phyloP scores from a whole-genome alignment of 2,113 vertebrate species.

The Pachyramphus minor region DNA sequence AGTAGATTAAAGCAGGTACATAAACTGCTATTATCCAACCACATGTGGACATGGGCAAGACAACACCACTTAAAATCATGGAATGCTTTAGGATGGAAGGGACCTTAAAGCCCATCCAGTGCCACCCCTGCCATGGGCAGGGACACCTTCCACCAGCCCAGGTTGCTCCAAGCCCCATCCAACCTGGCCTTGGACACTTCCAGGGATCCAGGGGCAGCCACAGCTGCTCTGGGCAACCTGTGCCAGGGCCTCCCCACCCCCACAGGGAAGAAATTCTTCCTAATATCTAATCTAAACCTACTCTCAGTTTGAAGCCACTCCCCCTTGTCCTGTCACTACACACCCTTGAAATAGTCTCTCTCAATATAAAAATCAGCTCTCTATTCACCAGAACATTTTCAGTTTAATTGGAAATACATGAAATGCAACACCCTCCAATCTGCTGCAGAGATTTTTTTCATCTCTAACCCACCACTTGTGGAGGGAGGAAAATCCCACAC shows the following conservation, averaged over 20 bases:
- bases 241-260: neutral
- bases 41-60: too few relatives aligned
- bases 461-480: neutral
- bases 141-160: neutral
- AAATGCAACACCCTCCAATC: neutral
- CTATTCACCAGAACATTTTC: neutral
- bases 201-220: neutral
- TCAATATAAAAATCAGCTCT: neutral
- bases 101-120: neutral
- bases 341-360: neutral
- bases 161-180: neutral
- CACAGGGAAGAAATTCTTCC: neutral
- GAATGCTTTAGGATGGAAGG: too few relatives aligned
- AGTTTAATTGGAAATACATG: neutral
- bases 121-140: neutral
- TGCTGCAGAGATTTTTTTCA: neutral
- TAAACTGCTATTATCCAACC: too few relatives aligned
- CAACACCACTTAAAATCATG: too few relatives aligned
- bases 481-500: neutral
- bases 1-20: too few relatives aligned
- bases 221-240: neutral
- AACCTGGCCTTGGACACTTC: neutral
- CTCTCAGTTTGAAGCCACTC: neutral
- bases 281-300: neutral
- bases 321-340: neutral